Base-by-base conservation (phyloP, 1,140 invertebrate genomes). In the Drosophila bocqueti region DNA sequence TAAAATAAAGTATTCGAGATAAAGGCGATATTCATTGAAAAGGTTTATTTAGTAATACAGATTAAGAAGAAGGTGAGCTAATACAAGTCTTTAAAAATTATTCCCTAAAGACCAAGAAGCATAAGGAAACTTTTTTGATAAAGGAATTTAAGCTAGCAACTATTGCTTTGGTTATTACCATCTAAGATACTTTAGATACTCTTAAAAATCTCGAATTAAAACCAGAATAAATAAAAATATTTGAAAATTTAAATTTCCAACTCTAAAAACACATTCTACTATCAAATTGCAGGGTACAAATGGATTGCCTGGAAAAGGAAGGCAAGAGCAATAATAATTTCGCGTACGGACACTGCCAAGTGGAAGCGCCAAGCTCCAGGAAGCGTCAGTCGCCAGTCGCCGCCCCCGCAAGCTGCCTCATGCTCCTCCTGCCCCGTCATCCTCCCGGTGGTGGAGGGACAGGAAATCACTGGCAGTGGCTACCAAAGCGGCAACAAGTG, bases 251-350 rank as follows among this genome's bases (percentile, higher is more conserved):
- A 2, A 38, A 10, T 38, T 24, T 24, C 8, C 16, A 38, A 13
- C 9, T 16, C 2, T 2, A 24, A 24, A 2, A 16, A 11, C 18
- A 5, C 36, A n/a, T 40, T 2, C 3, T 21, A 46, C 31, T 26
- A 46, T 38, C 38, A 45, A 10, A 1, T 29, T 29, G 16, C 8
- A 73, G 76, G 38, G 76, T 64, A 73, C 40, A 52, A 73, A 73
- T 59, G 59, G 69, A 73, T 73, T 61, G 69, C 69, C 45, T 16
- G 11, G 49, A 62, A 55, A 49, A 69, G 79, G 80, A 83, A 77
- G 81, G 65, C 77, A 84, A 55, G 59, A 78, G 78, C 81, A 89
- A 89, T 89, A 89, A 89, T 89, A 89, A 89, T 90, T 79, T 84
- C 81, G 78, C 81, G 83, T 83, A 79, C 67, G 76, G 75, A 79